Evolutionary conservation across 1,140 invertebrate genomes (phyloP), one percentile per base, ranked within the genome.

Genomic region (Oryzaephilus surinamensis): DNA sequence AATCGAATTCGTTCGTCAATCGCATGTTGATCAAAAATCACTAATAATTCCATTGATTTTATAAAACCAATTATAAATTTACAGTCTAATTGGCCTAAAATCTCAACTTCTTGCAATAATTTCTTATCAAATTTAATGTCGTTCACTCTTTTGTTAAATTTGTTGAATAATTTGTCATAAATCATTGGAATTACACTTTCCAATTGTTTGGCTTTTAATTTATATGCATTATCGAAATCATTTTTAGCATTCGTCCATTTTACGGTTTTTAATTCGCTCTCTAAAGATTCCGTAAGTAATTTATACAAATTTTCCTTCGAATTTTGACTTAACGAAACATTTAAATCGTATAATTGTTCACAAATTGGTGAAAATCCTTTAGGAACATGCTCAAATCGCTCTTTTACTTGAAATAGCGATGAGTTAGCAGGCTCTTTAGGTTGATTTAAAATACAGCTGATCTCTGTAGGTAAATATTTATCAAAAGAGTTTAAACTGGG

Each of bases 21-120:
- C 32, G 81, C 81, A 66, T 84, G 81, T 56, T 84, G 81, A 62
- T 84, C 81, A 55, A 84, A 76, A 17, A 81, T 48, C 3, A 80
- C 66, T 11, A 83, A 43, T 32, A 71, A 57, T 39, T 67, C 45
- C 7, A 48, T 51, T 6, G 36, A 43, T 32, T 41, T 57, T 32
- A 65, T 43, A 32, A 58, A 54, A 27, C 61, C 56, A 11, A 70
- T 68, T 55, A 83, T 81, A 57, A 81, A 83, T 61, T 81, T 83
- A 15, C 62, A 59, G 57, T 82, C 80, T 5, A 79, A 55, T 61
- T 81, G 77, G 7, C 72, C 70, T 31, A 81, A 52, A n/a, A 81
- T 67, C 66, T 69, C 50, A 8, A 61, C 14, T 21, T 54, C 38
- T 6, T 36, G 33, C 34, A 61, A 57, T 12, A 53, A 27, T 19